A percentile compares a stretch with the other conserved stretches of the same genome.
Conservation (phyloP, 2,888 invertebrate genomes). For the Melanostoma mellinum region DNA sequence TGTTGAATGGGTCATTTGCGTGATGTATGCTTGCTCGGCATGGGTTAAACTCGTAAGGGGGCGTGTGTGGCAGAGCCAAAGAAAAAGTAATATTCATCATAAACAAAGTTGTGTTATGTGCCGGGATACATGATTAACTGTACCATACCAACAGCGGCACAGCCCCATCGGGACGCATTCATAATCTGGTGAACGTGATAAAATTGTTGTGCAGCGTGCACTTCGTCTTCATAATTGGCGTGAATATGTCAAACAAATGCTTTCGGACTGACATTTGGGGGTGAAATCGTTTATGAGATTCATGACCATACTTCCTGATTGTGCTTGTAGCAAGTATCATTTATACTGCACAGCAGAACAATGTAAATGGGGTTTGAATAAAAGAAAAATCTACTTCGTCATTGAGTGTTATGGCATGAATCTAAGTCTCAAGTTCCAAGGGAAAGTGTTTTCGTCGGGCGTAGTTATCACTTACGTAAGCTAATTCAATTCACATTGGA, state of each 20-base stretch:
- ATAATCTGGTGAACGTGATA: slow-evolving; percentile 62
- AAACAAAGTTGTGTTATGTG: slow-evolving; percentile 53
- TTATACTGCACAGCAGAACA: too few species aligned
- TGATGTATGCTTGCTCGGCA: slow-evolving; percentile 49
- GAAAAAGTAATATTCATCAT: slow-evolving; percentile 65
- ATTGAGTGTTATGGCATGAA: too few species aligned
- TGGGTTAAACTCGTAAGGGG: slow-evolving; percentile 19
- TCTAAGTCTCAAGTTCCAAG: too few species aligned
- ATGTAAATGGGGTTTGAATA: too few species aligned
- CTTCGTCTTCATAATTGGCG: slow-evolving; percentile 67
- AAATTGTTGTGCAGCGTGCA: slow-evolving; percentile 59
- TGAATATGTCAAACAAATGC: slow-evolving; percentile 54
- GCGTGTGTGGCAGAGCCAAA: slow-evolving; percentile 32
- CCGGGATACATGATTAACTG: slow-evolving; percentile 66
- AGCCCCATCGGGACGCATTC: slow-evolving; percentile 47
- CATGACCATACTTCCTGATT: slow-evolving; percentile 40
- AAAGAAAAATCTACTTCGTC: too few species aligned
- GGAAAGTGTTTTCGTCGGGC: too few species aligned
- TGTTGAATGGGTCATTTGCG: slow-evolving; percentile 50
- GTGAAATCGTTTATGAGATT: slow-evolving; percentile 58
- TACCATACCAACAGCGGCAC: slow-evolving; percentile 7
- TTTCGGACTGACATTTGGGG: slow-evolving; percentile 34
- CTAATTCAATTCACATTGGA: too few species aligned
- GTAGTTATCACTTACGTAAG: too few species aligned
- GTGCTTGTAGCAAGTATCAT: slow-evolving; percentile 12